These are phyloP conservation scores for Monochamus saltuarius DNA, from an alignment of 1,140 invertebrate genomes.

Conservation along the genomic window DNA sequence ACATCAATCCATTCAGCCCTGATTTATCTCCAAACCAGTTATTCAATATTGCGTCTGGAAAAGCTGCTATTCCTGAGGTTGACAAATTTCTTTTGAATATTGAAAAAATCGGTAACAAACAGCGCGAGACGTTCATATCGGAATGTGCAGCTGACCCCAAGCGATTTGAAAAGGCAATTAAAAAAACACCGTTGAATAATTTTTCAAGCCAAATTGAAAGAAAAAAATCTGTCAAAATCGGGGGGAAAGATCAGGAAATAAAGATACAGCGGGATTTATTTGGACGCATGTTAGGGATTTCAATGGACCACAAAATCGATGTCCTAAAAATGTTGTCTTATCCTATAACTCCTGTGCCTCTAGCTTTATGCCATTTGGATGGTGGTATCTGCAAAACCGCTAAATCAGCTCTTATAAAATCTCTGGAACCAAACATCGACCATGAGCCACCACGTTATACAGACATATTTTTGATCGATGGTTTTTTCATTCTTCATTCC, in stretches of 20 bases:
- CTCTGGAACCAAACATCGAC: slow-evolving; percentile 13
- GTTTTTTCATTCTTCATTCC: slow-evolving; percentile 32
- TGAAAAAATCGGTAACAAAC: slow-evolving; percentile 15
- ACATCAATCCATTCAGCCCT: slow-evolving; percentile 32
- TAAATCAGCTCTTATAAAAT: slow-evolving; percentile 37
- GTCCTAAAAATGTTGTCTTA: slow-evolving; percentile 32
- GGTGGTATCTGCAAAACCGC: slow-evolving; percentile 44
- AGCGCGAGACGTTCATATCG: slow-evolving; percentile 25
- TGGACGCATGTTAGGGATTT: slow-evolving; percentile 34
- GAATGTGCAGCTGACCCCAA: slow-evolving; percentile 22
- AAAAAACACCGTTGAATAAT: slow-evolving; percentile 23
- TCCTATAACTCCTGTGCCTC: slow-evolving; percentile 37
- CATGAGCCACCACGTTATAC: slow-evolving; percentile 23
- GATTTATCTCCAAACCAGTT: slow-evolving; percentile 21
- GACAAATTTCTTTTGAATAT: slow-evolving; percentile 25
- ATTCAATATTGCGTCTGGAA: slow-evolving; percentile 27
- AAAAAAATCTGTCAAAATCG: slow-evolving; percentile 32
- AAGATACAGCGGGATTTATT: slow-evolving; percentile 42
- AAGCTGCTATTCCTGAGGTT: slow-evolving; percentile 23
- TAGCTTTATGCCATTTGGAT: slow-evolving; percentile 47
- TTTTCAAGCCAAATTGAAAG: slow-evolving; percentile 27
- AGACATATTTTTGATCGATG: slow-evolving; percentile 31
- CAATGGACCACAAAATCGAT: slow-evolving; percentile 32
- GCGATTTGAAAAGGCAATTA: slow-evolving; percentile 36
- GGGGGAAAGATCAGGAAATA: slow-evolving; percentile 36